Conservation (phyloP, 2,888 invertebrate genomes). For the Alloscopus bannaensis region DNA sequence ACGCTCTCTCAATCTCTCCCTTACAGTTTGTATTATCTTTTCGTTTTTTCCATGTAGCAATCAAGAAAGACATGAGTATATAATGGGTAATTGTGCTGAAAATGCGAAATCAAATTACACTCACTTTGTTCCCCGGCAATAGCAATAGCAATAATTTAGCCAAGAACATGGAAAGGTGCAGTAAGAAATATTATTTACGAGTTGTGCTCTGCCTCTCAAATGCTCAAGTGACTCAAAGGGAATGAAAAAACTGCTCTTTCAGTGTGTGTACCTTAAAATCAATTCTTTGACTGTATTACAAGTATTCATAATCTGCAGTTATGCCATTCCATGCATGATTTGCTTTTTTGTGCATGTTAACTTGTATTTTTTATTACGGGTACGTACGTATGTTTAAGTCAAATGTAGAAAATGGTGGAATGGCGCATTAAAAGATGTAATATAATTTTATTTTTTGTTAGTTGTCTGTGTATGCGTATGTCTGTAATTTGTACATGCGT, state of each 20-base stretch:
- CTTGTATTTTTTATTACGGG: conserved; percentile 12
- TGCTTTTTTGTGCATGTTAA: not conserved
- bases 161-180: conserved; percentile 47
- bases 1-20: too few relatives aligned
- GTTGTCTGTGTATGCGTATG: too few relatives aligned
- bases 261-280: conserved; percentile 3
- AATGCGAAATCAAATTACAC: conserved; percentile 55
- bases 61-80: conserved; percentile 48
- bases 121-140: conserved; percentile 48
- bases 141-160: conserved; percentile 45
- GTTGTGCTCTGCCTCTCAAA: not conserved
- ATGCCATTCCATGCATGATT: not conserved
- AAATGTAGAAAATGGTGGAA: conserved; percentile 26
- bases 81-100: conserved; percentile 45
- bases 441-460: conserved; percentile 30
- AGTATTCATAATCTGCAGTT: conserved; percentile 13
- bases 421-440: conserved; percentile 28
- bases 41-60: conserved; percentile 42
- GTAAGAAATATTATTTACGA: conserved; percentile 45
- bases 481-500: too few relatives aligned
- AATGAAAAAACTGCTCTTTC: not conserved
- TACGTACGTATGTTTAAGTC: conserved; percentile 11
- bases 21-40: too few relatives aligned
- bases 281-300: not conserved
- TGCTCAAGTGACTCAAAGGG: too few relatives aligned